Percentiles rank a stretch among this genome's conserved stretches.
Evolutionary conservation across 2,888 invertebrate genomes (phyloP).

Genomic region (Deilephila elpenor): DNA sequence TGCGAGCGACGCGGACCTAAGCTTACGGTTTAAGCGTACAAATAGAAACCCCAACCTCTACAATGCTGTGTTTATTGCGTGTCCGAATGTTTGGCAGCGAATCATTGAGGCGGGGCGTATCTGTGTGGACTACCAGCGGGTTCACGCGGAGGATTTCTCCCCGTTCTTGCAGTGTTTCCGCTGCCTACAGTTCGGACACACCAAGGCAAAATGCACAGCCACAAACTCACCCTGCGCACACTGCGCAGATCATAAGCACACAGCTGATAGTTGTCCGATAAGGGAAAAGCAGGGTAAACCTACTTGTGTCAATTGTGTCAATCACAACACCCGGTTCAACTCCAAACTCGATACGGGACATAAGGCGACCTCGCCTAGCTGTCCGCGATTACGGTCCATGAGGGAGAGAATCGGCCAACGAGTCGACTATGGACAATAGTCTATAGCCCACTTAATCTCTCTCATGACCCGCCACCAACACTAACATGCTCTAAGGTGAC

Average conservation of each 20-base stretch:
- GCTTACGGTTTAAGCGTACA: background rate
- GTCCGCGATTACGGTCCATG: background rate
- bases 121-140: conserved; percentile 35
- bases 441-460: too few relatives aligned
- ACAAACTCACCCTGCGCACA: conserved; percentile 31
- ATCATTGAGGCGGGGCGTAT: conserved; percentile 15
- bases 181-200: conserved; percentile 40
- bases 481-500: too few relatives aligned
- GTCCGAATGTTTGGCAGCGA: conserved; percentile 26
- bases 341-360: conserved; percentile 15
- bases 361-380: conserved; percentile 24
- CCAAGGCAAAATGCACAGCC: conserved; percentile 30
- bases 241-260: conserved; percentile 32
- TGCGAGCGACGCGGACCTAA: background rate
- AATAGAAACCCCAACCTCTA: conserved; percentile 27
- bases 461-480: too few relatives aligned
- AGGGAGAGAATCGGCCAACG: background rate
- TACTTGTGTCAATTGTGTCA: conserved; percentile 36
- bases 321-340: conserved; percentile 6
- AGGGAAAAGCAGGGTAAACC: conserved; percentile 12
- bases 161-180: conserved; percentile 38
- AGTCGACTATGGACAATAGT: conserved; percentile 5
- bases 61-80: conserved; percentile 30
- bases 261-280: conserved; percentile 30
- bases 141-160: conserved; percentile 31